Conservation (phyloP, 2,888 invertebrate species). For the Drosophila lacicola region DNA sequence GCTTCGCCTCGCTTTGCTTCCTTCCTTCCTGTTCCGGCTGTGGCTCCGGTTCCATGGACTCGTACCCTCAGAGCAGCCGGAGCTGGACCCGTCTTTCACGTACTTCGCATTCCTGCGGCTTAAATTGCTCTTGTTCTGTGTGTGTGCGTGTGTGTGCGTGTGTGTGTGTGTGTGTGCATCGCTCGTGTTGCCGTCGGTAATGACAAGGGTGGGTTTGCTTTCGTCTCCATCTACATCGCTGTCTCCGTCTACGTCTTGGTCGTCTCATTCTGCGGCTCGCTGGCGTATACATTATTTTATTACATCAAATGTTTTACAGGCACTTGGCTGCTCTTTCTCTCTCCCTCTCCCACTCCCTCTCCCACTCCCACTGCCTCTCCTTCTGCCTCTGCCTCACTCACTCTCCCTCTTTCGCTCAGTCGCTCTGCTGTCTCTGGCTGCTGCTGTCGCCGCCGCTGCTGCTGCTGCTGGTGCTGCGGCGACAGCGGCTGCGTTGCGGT, state of each 20-base stretch:
- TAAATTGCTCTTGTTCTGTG: conserved; percentile 74
- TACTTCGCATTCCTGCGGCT: conserved; percentile 76
- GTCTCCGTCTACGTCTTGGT: conserved; percentile 37
- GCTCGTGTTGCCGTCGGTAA: conserved; percentile 57
- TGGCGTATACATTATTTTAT: conserved; percentile 80
- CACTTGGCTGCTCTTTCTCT: conserved; percentile 52
- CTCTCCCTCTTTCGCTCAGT: conserved; percentile 16
- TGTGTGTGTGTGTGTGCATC: conserved; percentile 31
- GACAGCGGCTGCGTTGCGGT: conserved; percentile 53
- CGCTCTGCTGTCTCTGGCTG: conserved; percentile 27
- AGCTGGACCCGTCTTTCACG: conserved; percentile 47
- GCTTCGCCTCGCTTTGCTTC: conserved; percentile 37
- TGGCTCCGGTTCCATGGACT: conserved; percentile 14
- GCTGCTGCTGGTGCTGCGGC: conserved; percentile 21
- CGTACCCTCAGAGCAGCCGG: conserved; percentile 9
- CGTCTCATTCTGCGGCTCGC: conserved; percentile 53
- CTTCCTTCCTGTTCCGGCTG: conserved; percentile 56
- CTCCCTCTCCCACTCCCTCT: conserved; percentile 13
- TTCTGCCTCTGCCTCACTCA: neutral
- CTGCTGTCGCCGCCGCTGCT: conserved; percentile 1
- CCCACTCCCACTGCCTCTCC: conserved; percentile 5
- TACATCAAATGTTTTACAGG: conserved; percentile 78
- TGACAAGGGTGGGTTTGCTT: conserved; percentile 56
- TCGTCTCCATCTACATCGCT: conserved; percentile 25
- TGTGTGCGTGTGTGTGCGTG: conserved; percentile 15